Base-by-base conservation (phyloP, 92 coral and sea anemone genomes). In the Nematostella vectensis region DNA sequence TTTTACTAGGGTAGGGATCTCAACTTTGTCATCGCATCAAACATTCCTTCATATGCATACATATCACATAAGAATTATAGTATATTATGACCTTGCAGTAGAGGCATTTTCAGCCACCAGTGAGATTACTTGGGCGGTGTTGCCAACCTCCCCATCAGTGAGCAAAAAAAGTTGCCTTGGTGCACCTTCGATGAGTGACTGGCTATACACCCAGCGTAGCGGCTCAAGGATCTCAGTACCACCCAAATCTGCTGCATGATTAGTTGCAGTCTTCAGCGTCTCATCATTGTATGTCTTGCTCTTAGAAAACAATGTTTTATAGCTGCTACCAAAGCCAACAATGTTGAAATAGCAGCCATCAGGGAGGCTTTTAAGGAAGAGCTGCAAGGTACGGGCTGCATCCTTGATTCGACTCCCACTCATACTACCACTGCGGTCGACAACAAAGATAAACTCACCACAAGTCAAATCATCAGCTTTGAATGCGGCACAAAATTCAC, bases 361-460 rank as follows among this genome's bases (percentile, higher is more conserved):
- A 15, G 93, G 88, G 31, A 88, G 61, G 58, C 96, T 88, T 54
- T 88, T 88, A 4, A 88, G 65, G 57, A 83, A 88, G 25, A 88
- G 69, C 18, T 77, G 80, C 38, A 88, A 77, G 19, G 96, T 83
- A 47, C 78, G 70, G 3, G 64, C 70, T 3, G 96, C 96, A 36
- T 80, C 70, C 39, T 63, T 48, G 39, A 65, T 83, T 17, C 70
- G 51, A 25, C 61, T 39, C 0, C 84, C 96, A 13, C 48, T 4
- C 93, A 88, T 88, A 49, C 96, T 88, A 24, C 87, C 96, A 63
- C 96, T 88, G 21, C 88, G 87, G 63, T 88, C 96, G 47, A 88
- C 81, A 19, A 88, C 80, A 44, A 88, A 88, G 31, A 88, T 76
- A 54, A 88, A 88, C 43, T 88, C 96, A 25, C 96, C 89, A 23